These are phyloP conservation scores for Crenichthys baileyi DNA, from an alignment of 2,797 vertebrate genomes.

Conservation along the genomic window DNA sequence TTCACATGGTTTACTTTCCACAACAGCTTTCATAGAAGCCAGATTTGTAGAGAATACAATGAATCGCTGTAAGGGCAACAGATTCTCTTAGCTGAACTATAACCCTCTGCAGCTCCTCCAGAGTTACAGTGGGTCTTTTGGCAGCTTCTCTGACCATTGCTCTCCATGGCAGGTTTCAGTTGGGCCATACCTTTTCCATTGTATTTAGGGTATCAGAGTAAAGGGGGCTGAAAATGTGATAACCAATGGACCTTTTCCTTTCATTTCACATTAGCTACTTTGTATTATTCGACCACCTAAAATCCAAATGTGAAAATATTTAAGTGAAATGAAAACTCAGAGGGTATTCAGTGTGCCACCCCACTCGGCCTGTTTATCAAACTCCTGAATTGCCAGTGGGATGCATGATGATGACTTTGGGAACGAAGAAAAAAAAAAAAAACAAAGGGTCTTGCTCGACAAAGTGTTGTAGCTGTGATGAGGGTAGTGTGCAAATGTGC, in stretches of 20 bases:
- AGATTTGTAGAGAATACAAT: background rate
- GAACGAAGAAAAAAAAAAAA: conserved; percentile 16
- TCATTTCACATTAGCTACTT: background rate
- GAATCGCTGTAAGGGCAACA: background rate
- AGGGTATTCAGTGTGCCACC: conserved; percentile 16
- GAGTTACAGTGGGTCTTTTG: background rate
- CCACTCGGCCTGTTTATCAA: conserved; percentile 53
- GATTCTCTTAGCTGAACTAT: no score
- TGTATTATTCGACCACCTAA: background rate
- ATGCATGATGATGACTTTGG: conserved; percentile 39
- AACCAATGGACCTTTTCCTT: background rate
- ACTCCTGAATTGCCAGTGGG: conserved; percentile 43
- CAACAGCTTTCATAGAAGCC: background rate
- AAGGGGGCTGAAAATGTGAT: background rate
- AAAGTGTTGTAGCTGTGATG: conserved; percentile 30
- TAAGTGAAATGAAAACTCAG: background rate
- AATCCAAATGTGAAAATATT: background rate
- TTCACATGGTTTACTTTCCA: background rate
- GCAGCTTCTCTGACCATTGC: background rate
- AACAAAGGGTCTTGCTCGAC: conserved; percentile 23
- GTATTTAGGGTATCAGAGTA: background rate
- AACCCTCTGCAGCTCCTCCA: background rate
- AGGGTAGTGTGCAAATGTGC: conserved; percentile 10
- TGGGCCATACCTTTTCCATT: background rate
- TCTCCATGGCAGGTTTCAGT: background rate